Percentiles rank a stretch among this genome's conserved stretches.
phyloP scores from a whole-genome alignment of 2,113 vertebrate species.

The Salvelinus fontinalis region DNA sequence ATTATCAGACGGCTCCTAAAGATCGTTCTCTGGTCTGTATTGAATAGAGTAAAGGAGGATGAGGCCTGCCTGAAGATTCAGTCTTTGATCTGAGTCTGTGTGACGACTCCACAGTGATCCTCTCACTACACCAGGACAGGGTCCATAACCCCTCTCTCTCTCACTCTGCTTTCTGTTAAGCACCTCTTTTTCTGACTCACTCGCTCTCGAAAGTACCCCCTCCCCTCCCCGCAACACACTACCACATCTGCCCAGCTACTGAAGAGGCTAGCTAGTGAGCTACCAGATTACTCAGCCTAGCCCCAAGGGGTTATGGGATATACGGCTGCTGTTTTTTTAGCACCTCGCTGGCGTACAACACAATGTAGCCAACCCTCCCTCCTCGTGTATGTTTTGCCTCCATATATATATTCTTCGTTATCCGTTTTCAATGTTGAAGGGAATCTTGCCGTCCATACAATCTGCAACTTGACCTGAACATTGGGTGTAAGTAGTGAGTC shows the following conservation, averaged over 20 bases:
- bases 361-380: not conserved
- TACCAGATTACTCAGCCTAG: constrained; percentile 77
- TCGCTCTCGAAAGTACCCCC: not conserved
- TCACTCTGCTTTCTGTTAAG: constrained; percentile 73
- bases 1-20: constrained; percentile 82
- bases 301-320: constrained; percentile 27
- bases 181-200: constrained; percentile 21
- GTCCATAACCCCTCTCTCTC: constrained; percentile 79
- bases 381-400: too few species aligned
- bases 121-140: constrained; percentile 84
- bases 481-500: too few species aligned
- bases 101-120: constrained; percentile 89
- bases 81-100: constrained; percentile 87
- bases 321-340: not conserved
- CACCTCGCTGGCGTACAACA: not conserved
- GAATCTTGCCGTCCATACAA: too few species aligned
- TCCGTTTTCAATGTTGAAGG: too few species aligned
- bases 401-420: too few species aligned
- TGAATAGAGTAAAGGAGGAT: constrained; percentile 56
- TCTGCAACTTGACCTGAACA: too few species aligned
- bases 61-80: constrained; percentile 67
- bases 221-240: not conserved
- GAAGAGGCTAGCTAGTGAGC: constrained; percentile 68
- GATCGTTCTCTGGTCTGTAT: constrained; percentile 79
- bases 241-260: constrained; percentile 20